These are phyloP conservation scores for Ictidomys tridecemlineatus DNA, from an alignment of 2,113 vertebrate species.

Conservation along the genomic window DNA sequence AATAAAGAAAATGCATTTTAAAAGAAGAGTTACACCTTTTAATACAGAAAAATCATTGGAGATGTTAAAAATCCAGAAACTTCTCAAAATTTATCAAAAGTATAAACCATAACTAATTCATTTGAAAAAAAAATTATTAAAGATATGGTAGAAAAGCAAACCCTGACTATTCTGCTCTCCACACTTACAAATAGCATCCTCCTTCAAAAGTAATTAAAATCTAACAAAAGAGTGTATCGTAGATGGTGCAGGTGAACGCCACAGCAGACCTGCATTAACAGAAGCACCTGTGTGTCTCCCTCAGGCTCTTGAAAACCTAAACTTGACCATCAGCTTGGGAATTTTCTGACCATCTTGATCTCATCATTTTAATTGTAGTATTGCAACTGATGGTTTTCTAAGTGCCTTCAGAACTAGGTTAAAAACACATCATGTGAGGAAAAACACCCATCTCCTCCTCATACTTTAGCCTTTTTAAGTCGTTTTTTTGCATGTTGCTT, in stretches of 20 bases:
- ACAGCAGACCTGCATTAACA: neutral
- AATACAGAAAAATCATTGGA: neutral
- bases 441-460: neutral
- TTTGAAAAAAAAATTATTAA: neutral
- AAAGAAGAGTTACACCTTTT: neutral
- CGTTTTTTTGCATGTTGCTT: conserved; percentile 53
- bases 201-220: neutral
- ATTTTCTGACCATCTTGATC: neutral
- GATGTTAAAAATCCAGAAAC: neutral
- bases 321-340: neutral
- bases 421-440: neutral
- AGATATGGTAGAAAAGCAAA: neutral
- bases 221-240: neutral
- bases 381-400: neutral
- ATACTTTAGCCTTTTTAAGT: neutral
- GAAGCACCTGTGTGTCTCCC: neutral
- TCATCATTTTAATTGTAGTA: neutral
- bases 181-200: neutral
- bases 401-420: neutral
- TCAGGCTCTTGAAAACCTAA: neutral
- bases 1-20: neutral
- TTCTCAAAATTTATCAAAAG: neutral
- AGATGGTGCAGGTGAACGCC: neutral
- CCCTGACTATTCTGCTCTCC: neutral
- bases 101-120: neutral